A percentile compares a stretch with the other conserved stretches of the same genome.
These are phyloP conservation scores for Panagrolaimus sp. DNA, from an alignment of 1,140 invertebrate genomes.

Conservation along the genomic window DNA sequence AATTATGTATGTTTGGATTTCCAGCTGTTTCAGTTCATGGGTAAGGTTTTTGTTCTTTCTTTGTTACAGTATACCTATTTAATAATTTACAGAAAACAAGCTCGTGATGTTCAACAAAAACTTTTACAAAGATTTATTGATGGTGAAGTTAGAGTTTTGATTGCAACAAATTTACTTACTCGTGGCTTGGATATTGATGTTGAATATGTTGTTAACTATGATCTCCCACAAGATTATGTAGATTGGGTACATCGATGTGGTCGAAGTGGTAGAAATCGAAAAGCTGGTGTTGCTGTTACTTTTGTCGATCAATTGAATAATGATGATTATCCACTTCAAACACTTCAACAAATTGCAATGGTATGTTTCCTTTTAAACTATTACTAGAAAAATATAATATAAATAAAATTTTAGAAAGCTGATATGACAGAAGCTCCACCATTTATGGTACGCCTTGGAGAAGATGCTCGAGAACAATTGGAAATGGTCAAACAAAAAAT, in stretches of 20 bases:
- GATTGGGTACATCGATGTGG: slow-evolving; percentile 1
- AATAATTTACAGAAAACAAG: background rate
- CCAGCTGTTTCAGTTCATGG: background rate
- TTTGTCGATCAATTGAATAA: background rate
- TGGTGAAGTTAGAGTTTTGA: background rate
- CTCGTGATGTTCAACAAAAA: background rate
- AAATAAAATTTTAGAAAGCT: too few relatives aligned
- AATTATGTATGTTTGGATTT: background rate
- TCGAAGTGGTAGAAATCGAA: background rate
- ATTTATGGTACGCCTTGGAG: too few relatives aligned
- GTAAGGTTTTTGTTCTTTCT: background rate
- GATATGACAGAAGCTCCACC: too few relatives aligned
- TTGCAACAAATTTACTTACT: background rate
- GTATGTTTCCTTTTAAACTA: too few relatives aligned
- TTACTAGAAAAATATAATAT: too few relatives aligned
- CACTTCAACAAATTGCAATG: too few relatives aligned
- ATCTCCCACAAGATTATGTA: background rate
- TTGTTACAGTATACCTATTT: background rate
- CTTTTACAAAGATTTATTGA: background rate
- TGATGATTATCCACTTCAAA: background rate
- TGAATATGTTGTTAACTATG: slow-evolving; percentile 3
- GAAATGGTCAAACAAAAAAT: too few relatives aligned
- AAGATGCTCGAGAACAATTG: too few relatives aligned
- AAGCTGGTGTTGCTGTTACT: background rate
- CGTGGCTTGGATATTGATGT: background rate